phyloP scores from a whole-genome alignment of 2,113 vertebrate genomes.

The Bolborhynchus lineola region DNA sequence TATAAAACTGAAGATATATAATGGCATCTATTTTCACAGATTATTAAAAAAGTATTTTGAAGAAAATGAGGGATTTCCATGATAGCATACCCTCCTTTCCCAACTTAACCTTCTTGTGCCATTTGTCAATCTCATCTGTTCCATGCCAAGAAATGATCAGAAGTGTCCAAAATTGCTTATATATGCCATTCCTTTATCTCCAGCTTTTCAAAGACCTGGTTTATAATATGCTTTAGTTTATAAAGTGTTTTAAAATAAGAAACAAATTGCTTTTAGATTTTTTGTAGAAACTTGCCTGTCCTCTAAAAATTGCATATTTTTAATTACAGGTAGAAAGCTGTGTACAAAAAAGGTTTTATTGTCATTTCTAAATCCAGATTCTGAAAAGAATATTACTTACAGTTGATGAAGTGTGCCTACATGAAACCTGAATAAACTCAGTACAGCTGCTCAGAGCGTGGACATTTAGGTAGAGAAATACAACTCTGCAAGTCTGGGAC shows the following conservation, averaged over 20 bases:
- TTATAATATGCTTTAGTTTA: background rate
- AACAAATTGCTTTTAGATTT: background rate
- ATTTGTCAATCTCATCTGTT: background rate
- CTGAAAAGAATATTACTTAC: background rate
- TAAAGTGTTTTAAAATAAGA: background rate
- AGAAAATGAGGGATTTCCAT: background rate
- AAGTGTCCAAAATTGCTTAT: background rate
- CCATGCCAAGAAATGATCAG: background rate
- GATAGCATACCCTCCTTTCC: background rate
- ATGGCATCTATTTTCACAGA: background rate
- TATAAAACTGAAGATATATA: background rate
- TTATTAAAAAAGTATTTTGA: background rate
- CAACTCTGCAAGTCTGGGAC: background rate
- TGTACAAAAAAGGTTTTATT: background rate
- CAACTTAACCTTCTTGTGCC: background rate
- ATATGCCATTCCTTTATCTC: background rate
- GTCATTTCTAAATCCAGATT: background rate
- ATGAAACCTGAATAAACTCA: background rate
- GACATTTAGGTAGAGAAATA: background rate
- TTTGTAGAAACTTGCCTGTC: background rate
- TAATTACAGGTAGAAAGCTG: background rate
- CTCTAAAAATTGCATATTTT: background rate
- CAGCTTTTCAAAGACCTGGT: background rate
- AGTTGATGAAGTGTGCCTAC: background rate
- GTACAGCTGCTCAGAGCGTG: background rate